Conservation (phyloP, 2,888 invertebrate species). For the Erebia ligea region DNA sequence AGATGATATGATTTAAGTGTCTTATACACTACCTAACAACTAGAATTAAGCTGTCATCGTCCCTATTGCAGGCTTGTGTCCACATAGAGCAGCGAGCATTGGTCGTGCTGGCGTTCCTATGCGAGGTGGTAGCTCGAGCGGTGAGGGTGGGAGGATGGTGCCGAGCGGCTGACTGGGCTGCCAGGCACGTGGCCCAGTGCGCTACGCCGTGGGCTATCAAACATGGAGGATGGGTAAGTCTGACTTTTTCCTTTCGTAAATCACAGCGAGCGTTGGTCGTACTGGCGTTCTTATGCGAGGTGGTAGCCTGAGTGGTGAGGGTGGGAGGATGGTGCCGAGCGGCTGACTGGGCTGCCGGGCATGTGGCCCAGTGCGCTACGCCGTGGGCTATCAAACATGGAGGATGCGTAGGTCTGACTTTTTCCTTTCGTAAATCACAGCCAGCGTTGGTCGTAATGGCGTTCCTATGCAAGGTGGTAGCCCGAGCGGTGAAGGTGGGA, state of each 20-base stretch:
- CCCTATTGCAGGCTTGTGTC: slow-evolving; percentile 71
- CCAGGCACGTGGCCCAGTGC: slow-evolving; percentile 78
- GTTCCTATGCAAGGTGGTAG: slow-evolving; percentile 82
- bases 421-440: too few species aligned
- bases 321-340: slow-evolving; percentile 79
- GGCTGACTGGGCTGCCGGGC: slow-evolving; percentile 81
- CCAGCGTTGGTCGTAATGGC: slow-evolving; percentile 81
- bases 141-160: slow-evolving; percentile 77
- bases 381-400: slow-evolving; percentile 83
- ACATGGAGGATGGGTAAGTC: slow-evolving; percentile 83
- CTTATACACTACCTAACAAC: too few species aligned
- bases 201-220: slow-evolving; percentile 82
- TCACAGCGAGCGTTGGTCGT: slow-evolving; percentile 82
- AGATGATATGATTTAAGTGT: too few species aligned
- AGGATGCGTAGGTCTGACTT: slow-evolving; percentile 78
- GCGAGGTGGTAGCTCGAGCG: slow-evolving; percentile 80
- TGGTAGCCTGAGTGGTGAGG: slow-evolving; percentile 76
- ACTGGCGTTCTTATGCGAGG: slow-evolving; percentile 82
- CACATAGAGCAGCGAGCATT: slow-evolving; percentile 81
- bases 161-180: slow-evolving; percentile 81
- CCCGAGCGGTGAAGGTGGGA: slow-evolving; percentile 70
- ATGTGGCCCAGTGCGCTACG: slow-evolving; percentile 80
- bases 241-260: too few species aligned
- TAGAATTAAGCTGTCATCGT: not conserved
- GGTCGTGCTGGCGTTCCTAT: slow-evolving; percentile 81